A percentile compares a stretch with the other conserved stretches of the same genome.
These are phyloP conservation scores for Mormoops blainvillei DNA, from an alignment of 2,113 vertebrate genomes.

Conservation along the genomic window DNA sequence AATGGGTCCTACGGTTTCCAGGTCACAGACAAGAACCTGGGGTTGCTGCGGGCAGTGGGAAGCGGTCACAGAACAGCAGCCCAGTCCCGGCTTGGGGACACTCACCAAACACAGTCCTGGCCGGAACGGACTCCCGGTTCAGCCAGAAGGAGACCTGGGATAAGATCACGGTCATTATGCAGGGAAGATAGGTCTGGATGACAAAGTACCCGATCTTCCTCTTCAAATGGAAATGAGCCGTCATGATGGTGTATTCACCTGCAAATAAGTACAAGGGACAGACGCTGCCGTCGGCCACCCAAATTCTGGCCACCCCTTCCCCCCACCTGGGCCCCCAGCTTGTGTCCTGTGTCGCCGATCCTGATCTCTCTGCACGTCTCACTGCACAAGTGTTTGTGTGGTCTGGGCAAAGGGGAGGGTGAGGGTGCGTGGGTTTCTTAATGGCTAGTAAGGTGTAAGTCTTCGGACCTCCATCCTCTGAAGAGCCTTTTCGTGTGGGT, in stretches of 20 bases:
- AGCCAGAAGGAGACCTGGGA: constrained; percentile 99
- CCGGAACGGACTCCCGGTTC: constrained; percentile 96
- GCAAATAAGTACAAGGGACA: constrained; percentile 20
- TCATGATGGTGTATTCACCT: constrained; percentile 99
- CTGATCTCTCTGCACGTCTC: not conserved
- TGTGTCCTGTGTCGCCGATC: not conserved
- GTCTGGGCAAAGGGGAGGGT: not conserved
- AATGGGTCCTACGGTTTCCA: not conserved
- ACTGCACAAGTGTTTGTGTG: no score
- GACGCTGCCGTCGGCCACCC: not conserved
- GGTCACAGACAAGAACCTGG: not conserved
- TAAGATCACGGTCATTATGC: constrained; percentile 98
- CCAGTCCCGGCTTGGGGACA: constrained; percentile 21
- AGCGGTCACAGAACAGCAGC: no score
- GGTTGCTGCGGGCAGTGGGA: accelerated
- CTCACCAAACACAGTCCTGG: constrained; percentile 97
- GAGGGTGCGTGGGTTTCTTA: constrained; percentile 40
- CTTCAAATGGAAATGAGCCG: constrained; percentile 96
- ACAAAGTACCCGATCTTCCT: constrained; percentile 98
- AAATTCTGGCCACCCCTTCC: accelerated
- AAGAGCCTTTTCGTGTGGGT: constrained; percentile 83
- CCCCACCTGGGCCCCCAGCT: not conserved
- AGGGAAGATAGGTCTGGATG: constrained; percentile 98
- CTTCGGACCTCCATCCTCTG: constrained; percentile 66
- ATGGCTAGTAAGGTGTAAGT: constrained; percentile 28